A percentile compares a stretch with the other conserved stretches of the same genome.
Conservation (phyloP, 1,140 invertebrate species). For the Aphis gossypii region DNA sequence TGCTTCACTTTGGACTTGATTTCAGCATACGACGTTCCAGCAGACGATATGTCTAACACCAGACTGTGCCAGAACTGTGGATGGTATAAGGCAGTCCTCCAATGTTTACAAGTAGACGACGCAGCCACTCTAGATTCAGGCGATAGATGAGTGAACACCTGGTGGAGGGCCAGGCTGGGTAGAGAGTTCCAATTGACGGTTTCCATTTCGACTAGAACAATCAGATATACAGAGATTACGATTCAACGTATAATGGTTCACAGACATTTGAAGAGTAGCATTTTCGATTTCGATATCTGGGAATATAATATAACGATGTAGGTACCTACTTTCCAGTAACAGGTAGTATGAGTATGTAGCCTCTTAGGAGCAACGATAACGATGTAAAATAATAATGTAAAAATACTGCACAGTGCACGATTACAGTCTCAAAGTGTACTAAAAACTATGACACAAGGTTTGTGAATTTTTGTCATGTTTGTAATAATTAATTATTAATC, state of each 20-base stretch:
- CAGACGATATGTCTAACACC: neutral
- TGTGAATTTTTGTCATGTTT: neutral
- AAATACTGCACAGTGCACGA: neutral
- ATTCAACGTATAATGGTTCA: neutral
- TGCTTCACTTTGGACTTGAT: constrained; percentile 25
- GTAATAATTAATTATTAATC: neutral
- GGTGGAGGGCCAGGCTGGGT: constrained; percentile 71
- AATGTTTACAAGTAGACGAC: constrained; percentile 71
- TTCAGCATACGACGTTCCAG: neutral
- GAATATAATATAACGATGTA: neutral
- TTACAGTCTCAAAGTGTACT: neutral
- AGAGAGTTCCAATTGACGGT: constrained; percentile 66
- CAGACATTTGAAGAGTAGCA: neutral
- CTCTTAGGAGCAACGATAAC: neutral
- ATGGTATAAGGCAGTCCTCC: constrained; percentile 71
- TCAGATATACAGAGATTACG: neutral
- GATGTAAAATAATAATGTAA: neutral
- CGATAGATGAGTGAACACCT: constrained; percentile 71
- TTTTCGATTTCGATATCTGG: neutral
- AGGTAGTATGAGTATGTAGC: neutral
- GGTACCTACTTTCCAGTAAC: neutral
- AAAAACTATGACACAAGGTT: neutral
- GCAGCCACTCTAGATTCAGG: constrained; percentile 69
- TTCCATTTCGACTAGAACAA: constrained; percentile 38
- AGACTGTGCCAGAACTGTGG: constrained; percentile 67